Base-by-base conservation (phyloP, 2,113 vertebrate species). In the Isichthys henryi region DNA sequence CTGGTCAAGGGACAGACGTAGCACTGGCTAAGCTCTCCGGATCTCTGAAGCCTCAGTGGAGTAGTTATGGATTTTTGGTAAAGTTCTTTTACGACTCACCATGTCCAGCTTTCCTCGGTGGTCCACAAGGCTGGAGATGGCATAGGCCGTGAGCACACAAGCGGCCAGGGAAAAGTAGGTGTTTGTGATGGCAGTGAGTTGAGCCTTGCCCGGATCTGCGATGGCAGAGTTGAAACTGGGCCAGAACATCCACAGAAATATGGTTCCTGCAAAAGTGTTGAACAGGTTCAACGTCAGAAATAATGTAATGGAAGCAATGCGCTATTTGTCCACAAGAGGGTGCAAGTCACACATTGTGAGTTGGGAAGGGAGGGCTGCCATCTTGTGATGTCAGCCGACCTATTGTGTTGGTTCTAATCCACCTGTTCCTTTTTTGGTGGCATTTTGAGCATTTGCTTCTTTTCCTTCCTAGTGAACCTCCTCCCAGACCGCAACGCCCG, bases 171-270 rank as follows among this genome's bases (percentile, higher is more conserved):
- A 97, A 88, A 96, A 96, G 92, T 99, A 99, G 0, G 98, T 99
- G 94, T 99, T 99, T 89, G 97, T 84, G 6, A 98, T 94, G 1
- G 98, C 97, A 1, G 5, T 95, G 3, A 93, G 87, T 91, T 95
- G 96, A 0, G 8, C 0, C 0, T 2, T 0, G 4, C 0, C 0
- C 0, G 58, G 0, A 0, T 27, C 0, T 3, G 97, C 97, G 15
- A 97, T 96, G 91, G 97, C 98, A 0, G 97, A 98, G 94, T 99
- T 99, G 92, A 98, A 98, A 93, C 97, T 99, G 88, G 98, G 98
- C 98, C 98, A 99, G 92, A 99, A 99, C 93, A 98, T 95, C 98
- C 98, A 99, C 35, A 99, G 93, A 91, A 97, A 97, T 86, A 97
- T 89, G 23, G 95, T 95, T 50, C 96, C 96, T 97, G 93, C 0